A percentile compares a stretch with the other conserved stretches of the same genome.
Conservation (phyloP, 2,888 invertebrate species). For the Dynastes grantii region DNA sequence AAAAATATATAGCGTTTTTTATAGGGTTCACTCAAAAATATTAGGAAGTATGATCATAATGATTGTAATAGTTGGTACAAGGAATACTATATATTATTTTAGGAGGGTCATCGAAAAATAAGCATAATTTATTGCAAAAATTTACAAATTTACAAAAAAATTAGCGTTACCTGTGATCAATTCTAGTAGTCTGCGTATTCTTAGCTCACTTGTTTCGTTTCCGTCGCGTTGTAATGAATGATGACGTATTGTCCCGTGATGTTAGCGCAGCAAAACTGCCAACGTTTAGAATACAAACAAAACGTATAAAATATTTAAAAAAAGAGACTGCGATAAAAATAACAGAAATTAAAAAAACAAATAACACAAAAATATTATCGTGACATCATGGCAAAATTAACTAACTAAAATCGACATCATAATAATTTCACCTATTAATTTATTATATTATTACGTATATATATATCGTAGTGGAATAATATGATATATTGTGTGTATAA, state of each 20-base stretch:
- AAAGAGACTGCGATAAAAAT: constrained; percentile 72
- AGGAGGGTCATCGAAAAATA: neutral
- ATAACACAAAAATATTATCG: constrained; percentile 70
- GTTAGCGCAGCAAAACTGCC: constrained; percentile 46
- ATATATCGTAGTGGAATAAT: constrained; percentile 7
- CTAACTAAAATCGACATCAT: constrained; percentile 57
- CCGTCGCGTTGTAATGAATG: constrained; percentile 25
- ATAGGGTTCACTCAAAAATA: constrained; percentile 11
- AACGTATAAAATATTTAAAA: constrained; percentile 36
- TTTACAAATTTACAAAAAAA: constrained; percentile 1
- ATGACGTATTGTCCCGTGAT: constrained; percentile 51
- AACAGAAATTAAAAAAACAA: constrained; percentile 62
- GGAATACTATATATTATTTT: neutral
- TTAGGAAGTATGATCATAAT: neutral
- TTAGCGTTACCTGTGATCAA: constrained; percentile 49
- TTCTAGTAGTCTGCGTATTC: neutral
- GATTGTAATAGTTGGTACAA: neutral
- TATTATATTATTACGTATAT: constrained; percentile 59
- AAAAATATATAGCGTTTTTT: constrained; percentile 10
- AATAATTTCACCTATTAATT: constrained; percentile 60
- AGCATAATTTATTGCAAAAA: constrained; percentile 22
- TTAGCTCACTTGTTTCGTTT: constrained; percentile 9
- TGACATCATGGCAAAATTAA: constrained; percentile 66
- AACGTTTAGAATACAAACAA: constrained; percentile 44
- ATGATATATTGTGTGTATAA: too few relatives aligned